A percentile compares a stretch with the other conserved stretches of the same genome.
Evolutionary conservation across 2,797 vertebrate species (phyloP).

Genomic region (Podarcis lilfordi): DNA sequence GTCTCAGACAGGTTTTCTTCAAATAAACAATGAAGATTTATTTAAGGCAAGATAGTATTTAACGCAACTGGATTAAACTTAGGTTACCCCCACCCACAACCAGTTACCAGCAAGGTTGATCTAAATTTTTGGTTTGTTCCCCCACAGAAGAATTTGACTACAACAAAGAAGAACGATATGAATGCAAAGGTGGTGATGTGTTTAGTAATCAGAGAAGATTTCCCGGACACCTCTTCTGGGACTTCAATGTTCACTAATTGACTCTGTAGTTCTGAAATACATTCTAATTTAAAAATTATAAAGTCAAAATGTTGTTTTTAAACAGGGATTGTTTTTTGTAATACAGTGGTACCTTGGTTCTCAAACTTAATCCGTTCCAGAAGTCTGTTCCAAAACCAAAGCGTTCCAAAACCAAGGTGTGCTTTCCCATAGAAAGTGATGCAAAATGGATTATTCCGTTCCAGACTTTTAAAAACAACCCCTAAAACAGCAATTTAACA

Average conservation of each 20-base stretch:
- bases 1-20: too few relatives aligned
- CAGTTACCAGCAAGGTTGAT: neutral
- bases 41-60: too few relatives aligned
- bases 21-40: too few relatives aligned
- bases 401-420: too few relatives aligned
- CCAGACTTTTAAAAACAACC: too few relatives aligned
- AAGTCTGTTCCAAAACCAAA: too few relatives aligned
- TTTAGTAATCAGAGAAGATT: slow-evolving; percentile 92
- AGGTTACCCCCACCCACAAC: neutral
- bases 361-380: too few relatives aligned
- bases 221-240: slow-evolving; percentile 92
- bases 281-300: neutral
- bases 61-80: too few relatives aligned
- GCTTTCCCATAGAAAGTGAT: too few relatives aligned
- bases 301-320: neutral
- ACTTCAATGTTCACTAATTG: slow-evolving; percentile 88
- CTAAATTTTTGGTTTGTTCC: slow-evolving; percentile 15
- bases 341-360: too few relatives aligned
- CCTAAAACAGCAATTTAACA: too few relatives aligned
- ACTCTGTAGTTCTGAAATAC: neutral
- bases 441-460: too few relatives aligned
- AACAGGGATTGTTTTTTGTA: neutral
- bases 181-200: slow-evolving; percentile 91
- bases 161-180: slow-evolving; percentile 93
- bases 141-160: slow-evolving; percentile 89